Evolutionary conservation across 2,113 vertebrate genomes (phyloP).

Genomic region (Falco punctatus): DNA sequence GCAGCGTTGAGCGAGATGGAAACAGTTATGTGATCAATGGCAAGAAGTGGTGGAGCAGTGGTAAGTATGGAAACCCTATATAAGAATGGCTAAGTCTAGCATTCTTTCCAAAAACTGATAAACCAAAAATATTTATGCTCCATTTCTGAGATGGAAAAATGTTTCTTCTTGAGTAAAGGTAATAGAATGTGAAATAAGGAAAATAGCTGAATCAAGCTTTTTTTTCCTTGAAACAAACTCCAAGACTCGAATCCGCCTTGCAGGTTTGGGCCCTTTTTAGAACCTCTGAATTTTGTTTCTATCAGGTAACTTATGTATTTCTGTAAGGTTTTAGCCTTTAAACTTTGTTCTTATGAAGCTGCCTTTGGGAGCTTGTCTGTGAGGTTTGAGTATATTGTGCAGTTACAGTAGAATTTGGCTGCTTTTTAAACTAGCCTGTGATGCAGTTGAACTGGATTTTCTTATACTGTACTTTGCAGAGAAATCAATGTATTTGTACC

Average conservation of each 20-base stretch:
- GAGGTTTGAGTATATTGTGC: neutral
- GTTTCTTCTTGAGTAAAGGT: neutral
- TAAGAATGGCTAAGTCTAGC: neutral
- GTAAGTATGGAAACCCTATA: conserved; percentile 73
- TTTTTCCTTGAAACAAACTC: neutral
- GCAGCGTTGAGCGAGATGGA: conserved; percentile 79
- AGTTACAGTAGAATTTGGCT: neutral
- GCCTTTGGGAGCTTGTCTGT: neutral
- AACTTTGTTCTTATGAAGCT: neutral
- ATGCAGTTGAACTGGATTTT: neutral
- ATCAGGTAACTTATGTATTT: neutral
- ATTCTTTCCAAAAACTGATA: neutral
- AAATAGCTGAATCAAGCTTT: neutral
- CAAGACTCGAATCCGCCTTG: neutral
- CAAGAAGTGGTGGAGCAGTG: conserved; percentile 96
- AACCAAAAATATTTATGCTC: neutral
- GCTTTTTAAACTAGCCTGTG: neutral
- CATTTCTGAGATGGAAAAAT: neutral
- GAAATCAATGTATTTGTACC: neutral
- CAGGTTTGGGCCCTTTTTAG: neutral
- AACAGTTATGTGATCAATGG: conserved; percentile 84
- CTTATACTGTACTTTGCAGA: neutral
- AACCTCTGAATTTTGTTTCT: neutral
- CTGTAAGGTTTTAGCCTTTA: neutral
- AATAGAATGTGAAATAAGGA: neutral